A percentile compares a stretch with the other conserved stretches of the same genome.
Evolutionary conservation across 2,797 vertebrate genomes (phyloP).

Genomic region (Erethizon dorsatum): DNA sequence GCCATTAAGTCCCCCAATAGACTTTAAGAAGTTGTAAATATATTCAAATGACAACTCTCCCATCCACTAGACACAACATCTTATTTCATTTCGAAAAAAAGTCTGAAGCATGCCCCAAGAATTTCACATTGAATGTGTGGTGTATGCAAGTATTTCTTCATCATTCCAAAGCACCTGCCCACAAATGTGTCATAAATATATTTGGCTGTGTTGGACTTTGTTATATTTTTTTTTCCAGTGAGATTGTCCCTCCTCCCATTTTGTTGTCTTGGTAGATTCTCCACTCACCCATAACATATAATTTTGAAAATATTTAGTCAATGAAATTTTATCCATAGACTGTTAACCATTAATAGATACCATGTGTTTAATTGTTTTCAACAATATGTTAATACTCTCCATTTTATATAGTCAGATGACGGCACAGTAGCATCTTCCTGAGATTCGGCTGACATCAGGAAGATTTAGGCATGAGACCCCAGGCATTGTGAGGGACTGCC

Average conservation of each 20-base stretch:
- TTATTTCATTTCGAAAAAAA: conserved; percentile 85
- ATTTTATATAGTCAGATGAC: neutral
- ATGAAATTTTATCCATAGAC: neutral
- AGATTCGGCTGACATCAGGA: neutral
- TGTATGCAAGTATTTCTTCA: conserved; percentile 77
- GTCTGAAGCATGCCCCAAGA: conserved; percentile 78
- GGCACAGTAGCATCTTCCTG: neutral
- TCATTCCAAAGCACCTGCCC: conserved; percentile 71
- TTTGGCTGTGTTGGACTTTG: conserved; percentile 40
- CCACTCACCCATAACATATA: neutral
- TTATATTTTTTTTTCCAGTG: conserved; percentile 22
- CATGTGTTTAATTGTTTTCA: conserved; percentile 3
- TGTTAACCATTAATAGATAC: neutral
- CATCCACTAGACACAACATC: conserved; percentile 79
- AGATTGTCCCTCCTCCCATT: neutral
- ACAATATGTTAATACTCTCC: neutral
- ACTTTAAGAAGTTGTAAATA: conserved; percentile 84
- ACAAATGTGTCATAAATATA: conserved; percentile 77
- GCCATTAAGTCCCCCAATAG: conserved; percentile 77
- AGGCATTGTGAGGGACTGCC: neutral
- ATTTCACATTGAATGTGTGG: conserved; percentile 78
- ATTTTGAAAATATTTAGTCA: conserved; percentile 38
- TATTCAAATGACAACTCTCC: conserved; percentile 82
- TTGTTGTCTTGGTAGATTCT: neutral
- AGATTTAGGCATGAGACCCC: neutral